Evolutionary conservation across 1,140 invertebrate species (phyloP).

Genomic region (Calliopsis andreniformis): DNA sequence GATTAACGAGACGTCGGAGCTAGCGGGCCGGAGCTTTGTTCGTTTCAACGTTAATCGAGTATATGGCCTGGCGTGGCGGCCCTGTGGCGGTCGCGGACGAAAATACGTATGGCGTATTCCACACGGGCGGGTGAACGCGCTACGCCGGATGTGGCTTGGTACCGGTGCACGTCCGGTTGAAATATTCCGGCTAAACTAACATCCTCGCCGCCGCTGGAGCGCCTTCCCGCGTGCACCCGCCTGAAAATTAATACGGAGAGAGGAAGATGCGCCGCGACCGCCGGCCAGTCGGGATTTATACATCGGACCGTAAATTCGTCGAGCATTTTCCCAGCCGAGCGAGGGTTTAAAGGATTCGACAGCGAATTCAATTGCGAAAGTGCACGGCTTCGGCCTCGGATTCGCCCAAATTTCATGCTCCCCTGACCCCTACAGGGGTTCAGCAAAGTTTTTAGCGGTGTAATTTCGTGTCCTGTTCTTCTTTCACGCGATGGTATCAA

Average conservation of each 20-base stretch:
- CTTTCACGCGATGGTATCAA: no score
- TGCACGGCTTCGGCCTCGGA: not conserved
- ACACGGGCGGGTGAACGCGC: not conserved
- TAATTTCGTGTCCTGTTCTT: no score
- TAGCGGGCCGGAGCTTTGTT: slow-evolving; percentile 22
- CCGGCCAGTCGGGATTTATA: slow-evolving; percentile 18
- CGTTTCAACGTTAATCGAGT: slow-evolving; percentile 48
- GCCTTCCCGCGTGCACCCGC: not conserved
- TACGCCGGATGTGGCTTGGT: slow-evolving; percentile 47
- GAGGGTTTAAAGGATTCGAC: slow-evolving; percentile 11
- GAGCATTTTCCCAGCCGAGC: not conserved
- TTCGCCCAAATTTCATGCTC: not conserved
- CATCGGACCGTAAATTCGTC: not conserved
- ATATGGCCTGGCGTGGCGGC: not conserved
- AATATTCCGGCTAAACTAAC: slow-evolving; percentile 49
- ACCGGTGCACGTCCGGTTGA: slow-evolving; percentile 48
- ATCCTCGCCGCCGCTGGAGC: slow-evolving; percentile 30
- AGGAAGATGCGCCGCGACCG: slow-evolving; percentile 1
- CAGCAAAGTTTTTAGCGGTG: no score
- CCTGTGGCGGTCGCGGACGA: slow-evolving; percentile 2
- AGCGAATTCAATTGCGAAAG: slow-evolving; percentile 11
- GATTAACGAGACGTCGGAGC: slow-evolving; percentile 34
- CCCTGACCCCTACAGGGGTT: no score
- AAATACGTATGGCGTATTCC: slow-evolving; percentile 36
- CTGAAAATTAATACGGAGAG: slow-evolving; percentile 44